Evolutionary conservation across 2,797 vertebrate genomes (phyloP), one percentile per base, ranked within the genome.

Genomic region (Eupleurogrammus muticus): DNA sequence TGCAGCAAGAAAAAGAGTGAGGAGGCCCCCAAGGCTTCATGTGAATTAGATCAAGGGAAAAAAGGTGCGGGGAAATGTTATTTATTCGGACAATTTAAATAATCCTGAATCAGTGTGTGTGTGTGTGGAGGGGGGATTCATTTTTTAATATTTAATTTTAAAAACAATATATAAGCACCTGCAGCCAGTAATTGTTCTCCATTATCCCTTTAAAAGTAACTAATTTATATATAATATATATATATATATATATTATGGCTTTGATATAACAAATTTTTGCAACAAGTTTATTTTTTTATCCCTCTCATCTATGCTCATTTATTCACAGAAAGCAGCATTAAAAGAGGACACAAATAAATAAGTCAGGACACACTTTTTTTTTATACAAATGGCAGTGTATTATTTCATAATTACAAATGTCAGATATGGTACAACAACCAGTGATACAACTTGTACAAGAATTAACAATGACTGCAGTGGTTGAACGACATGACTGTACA

Each of bases 381-480:
- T 92, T 84, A 89, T 94, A 93, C 90, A 93, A 94, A 91, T 70
- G 84, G 94, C 95, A 96, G 93, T 94, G 94, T 95, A 94, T 96
- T 95, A 94, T 96, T 96, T 95, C 88, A 93, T 94, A 95, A 94
- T 93, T 94, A 94, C 95, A 94, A 95, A 93, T 94, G 92, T 92
- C 91, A 87, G 91, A 90, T 92, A 93, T 94, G 90, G 82, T 94
- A 93, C 93, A 95, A 95, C 87, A 93, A 92, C 93, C 92, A 94
- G 93, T 94, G 92, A 95, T 93, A 94, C 87, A 94, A 93, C 92
- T 95, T 93, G 87, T 92, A 95, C 87, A 93, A 93, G 83, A 94
- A 94, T 94, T 93, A 93, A 93, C 92, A 95, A 90, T 93, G 90
- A 93, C 92, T 92, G 93, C 93, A 95, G 94, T 95, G 94, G 92